A percentile compares a stretch with the other conserved stretches of the same genome.
Conservation (phyloP, 2,888 invertebrate species). For the Emmelina monodactyla region DNA sequence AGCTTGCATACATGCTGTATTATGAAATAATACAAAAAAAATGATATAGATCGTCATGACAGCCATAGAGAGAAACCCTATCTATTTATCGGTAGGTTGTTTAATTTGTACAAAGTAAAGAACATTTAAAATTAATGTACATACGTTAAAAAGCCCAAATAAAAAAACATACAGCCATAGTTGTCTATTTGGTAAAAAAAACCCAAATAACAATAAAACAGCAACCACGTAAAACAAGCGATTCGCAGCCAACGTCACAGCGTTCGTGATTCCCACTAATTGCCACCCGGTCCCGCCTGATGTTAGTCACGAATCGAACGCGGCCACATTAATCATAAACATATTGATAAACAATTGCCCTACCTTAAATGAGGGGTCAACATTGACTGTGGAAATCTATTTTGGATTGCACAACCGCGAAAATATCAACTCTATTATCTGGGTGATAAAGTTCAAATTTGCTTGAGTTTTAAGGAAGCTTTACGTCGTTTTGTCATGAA, state of each 20-base stretch:
- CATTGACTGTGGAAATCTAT: slow-evolving; percentile 23
- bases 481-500: slow-evolving; percentile 20
- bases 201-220: no score
- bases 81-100: no score
- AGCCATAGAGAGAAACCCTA: no score
- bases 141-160: no score
- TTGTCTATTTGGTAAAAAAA: no score
- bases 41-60: no score
- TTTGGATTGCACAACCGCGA: slow-evolving; percentile 15
- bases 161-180: no score
- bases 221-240: slow-evolving; percentile 25
- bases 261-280: slow-evolving; percentile 56
- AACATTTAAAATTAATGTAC: no score
- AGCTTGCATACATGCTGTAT: no score
- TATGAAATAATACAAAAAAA: no score
- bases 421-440: slow-evolving; percentile 13
- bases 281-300: slow-evolving; percentile 30
- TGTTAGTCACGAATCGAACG: slow-evolving; percentile 43
- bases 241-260: slow-evolving; percentile 51
- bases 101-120: no score
- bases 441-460: slow-evolving; percentile 12
- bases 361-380: slow-evolving; percentile 63
- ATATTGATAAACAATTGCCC: slow-evolving; percentile 64
- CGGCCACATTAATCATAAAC: slow-evolving; percentile 53
- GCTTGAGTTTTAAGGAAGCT: slow-evolving; percentile 5